Percentiles rank a stretch among this genome's conserved stretches.
phyloP scores from a whole-genome alignment of 2,888 invertebrate genomes.

The Acanthosepion lycidas region DNA sequence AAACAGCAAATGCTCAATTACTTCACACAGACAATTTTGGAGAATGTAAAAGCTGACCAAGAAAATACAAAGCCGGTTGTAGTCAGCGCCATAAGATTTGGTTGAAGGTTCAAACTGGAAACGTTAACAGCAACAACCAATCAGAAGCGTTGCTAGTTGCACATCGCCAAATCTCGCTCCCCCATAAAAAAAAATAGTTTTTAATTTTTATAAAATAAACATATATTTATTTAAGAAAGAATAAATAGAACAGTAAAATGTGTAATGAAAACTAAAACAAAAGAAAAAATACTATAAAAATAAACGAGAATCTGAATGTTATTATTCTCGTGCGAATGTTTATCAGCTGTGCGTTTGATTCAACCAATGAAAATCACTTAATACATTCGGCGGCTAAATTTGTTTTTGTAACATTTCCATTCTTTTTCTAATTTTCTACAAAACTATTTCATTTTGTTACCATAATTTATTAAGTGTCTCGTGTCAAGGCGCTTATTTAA shows the following conservation, averaged over 20 bases:
- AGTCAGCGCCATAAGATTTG: not conserved
- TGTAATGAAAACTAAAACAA: not conserved
- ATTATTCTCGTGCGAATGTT: too few species aligned
- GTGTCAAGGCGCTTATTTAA: too few species aligned
- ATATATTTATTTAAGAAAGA: not conserved
- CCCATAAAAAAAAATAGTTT: not conserved
- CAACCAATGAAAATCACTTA: not conserved
- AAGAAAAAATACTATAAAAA: not conserved
- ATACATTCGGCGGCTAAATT: constrained; percentile 12
- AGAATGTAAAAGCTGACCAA: not conserved
- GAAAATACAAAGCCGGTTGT: not conserved
- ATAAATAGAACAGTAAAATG: not conserved
- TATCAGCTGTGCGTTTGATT: not conserved
- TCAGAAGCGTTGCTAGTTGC: not conserved
- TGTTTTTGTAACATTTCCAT: not conserved
- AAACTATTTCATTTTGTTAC: too few species aligned
- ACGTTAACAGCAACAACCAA: not conserved
- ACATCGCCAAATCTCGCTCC: too few species aligned
- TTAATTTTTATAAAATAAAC: not conserved
- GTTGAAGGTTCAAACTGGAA: not conserved
- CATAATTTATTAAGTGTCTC: too few species aligned
- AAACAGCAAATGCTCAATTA: not conserved
- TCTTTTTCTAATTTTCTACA: not conserved
- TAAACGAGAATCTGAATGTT: not conserved
- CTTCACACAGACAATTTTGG: not conserved